These are phyloP conservation scores for Hippocampus zosterae DNA, from an alignment of 2,113 vertebrate genomes.

Conservation along the genomic window DNA sequence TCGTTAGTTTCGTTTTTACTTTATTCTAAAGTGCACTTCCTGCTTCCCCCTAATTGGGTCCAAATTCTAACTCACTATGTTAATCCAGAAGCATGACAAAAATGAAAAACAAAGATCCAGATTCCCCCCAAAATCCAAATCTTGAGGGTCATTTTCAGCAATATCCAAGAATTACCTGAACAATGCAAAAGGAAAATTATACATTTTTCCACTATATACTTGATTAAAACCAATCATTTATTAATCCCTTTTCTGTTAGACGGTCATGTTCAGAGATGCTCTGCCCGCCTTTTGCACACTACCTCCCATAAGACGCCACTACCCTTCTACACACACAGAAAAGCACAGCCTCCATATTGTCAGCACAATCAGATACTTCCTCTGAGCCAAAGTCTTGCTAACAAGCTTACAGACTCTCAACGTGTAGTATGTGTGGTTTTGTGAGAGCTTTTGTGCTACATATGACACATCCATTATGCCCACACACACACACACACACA, in stretches of 20 bases:
- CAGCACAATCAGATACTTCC: slow-evolving; percentile 40
- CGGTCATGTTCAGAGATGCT: neutral
- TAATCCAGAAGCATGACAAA: too few relatives aligned
- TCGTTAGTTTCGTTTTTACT: too few relatives aligned
- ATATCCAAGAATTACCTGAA: too few relatives aligned
- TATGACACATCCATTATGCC: slow-evolving; percentile 13
- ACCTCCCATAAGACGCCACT: neutral
- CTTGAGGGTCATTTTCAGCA: too few relatives aligned
- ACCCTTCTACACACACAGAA: slow-evolving; percentile 1
- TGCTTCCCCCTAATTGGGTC: too few relatives aligned
- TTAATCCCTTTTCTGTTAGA: neutral
- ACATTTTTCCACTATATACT: neutral
- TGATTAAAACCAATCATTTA: neutral
- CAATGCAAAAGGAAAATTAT: neutral
- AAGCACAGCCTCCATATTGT: slow-evolving; percentile 29
- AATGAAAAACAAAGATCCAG: too few relatives aligned
- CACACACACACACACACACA: neutral
- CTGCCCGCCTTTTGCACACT: neutral
- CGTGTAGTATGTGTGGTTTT: slow-evolving; percentile 26
- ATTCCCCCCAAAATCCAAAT: too few relatives aligned
- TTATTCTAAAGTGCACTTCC: too few relatives aligned
- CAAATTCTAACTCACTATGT: too few relatives aligned
- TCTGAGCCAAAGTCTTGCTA: slow-evolving; percentile 52
- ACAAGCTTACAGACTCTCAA: slow-evolving; percentile 50
- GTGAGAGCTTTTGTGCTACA: slow-evolving; percentile 20